Evolutionary conservation across 2,797 vertebrate genomes (phyloP).

Genomic region (Enteromius fasciolatus): DNA sequence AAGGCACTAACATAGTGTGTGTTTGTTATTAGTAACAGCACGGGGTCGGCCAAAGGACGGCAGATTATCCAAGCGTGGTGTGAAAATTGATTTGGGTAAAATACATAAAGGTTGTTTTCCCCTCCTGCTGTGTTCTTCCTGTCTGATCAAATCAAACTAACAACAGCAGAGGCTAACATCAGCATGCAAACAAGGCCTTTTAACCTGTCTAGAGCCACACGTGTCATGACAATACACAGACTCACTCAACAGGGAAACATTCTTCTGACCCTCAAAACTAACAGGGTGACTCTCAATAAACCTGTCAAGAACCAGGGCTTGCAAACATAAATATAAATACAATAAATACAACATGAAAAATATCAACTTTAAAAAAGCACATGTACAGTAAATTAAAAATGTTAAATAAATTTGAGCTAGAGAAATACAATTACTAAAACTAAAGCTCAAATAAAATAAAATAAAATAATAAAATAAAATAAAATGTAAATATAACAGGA

Average conservation of each 20-base stretch:
- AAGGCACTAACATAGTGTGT: neutral
- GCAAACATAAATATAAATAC: no score
- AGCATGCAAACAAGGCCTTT: conserved; percentile 48
- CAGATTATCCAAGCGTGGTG: neutral
- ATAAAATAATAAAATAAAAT: neutral
- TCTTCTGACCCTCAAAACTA: neutral
- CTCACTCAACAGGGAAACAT: neutral
- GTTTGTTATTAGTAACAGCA: conserved; percentile 9
- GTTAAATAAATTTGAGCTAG: neutral
- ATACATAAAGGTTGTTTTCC: neutral
- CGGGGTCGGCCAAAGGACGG: conserved; percentile 6
- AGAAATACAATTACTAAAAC: neutral
- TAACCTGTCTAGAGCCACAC: conserved; percentile 35
- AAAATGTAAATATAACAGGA: neutral
- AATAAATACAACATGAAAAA: neutral
- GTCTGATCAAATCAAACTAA: conserved; percentile 50
- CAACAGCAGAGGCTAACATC: conserved; percentile 28
- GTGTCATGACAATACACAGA: neutral
- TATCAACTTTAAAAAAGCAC: neutral
- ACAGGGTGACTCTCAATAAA: neutral
- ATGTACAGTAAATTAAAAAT: neutral
- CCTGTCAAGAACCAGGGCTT: no score
- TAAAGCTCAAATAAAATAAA: neutral
- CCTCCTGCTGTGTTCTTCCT: neutral
- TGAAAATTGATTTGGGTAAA: conserved; percentile 15